Evolutionary conservation across 2,888 invertebrate species (phyloP).

Genomic region (Chymomyza fuscimana): DNA sequence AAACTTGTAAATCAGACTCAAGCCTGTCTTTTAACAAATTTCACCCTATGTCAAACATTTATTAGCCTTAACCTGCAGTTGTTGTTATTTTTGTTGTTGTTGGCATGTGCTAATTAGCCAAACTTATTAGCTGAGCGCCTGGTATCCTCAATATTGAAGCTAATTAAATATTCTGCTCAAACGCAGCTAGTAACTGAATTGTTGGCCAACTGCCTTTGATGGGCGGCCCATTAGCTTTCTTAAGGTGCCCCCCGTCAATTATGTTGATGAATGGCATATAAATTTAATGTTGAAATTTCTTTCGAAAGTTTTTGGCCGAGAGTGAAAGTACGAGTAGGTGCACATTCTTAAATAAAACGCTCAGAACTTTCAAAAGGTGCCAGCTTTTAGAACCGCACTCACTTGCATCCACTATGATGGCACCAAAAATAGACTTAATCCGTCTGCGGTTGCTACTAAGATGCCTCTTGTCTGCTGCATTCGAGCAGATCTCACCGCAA

Average conservation of each 20-base stretch:
- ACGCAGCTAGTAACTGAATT: constrained; percentile 1
- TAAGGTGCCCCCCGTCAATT: constrained; percentile 8
- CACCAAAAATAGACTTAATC: background rate
- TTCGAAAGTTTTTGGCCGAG: constrained; percentile 51
- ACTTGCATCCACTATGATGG: background rate
- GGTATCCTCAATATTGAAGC: constrained; percentile 24
- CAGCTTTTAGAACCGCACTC: background rate
- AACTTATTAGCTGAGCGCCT: constrained; percentile 34
- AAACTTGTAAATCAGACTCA: background rate
- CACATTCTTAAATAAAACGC: constrained; percentile 35
- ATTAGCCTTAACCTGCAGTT: constrained; percentile 44
- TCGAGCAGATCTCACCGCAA: background rate
- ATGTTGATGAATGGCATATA: constrained; percentile 53
- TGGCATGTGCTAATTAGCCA: constrained; percentile 62
- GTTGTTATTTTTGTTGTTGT: constrained; percentile 16
- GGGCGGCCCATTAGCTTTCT: background rate
- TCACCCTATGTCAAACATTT: constrained; percentile 49
- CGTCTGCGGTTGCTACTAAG: background rate
- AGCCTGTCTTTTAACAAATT: constrained; percentile 26
- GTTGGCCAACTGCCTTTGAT: background rate
- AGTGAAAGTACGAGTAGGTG: constrained; percentile 52
- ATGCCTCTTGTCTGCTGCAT: background rate
- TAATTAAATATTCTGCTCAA: constrained; percentile 60
- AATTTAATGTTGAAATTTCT: constrained; percentile 58
- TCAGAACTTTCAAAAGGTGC: constrained; percentile 5